Conservation (phyloP, 1,140 invertebrate species). For the Drosophila tristis region DNA sequence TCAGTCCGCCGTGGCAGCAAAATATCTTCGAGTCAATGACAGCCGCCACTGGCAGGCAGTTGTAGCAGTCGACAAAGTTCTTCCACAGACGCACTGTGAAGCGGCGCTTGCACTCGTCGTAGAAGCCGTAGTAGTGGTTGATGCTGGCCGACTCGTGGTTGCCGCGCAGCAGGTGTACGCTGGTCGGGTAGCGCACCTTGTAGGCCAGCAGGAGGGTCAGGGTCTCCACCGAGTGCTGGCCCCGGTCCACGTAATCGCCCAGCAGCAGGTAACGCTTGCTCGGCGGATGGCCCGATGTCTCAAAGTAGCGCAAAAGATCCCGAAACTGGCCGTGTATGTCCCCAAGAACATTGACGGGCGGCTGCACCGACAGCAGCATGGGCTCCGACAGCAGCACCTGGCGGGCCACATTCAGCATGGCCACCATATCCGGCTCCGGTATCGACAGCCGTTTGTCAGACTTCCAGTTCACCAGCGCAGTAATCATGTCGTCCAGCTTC, state of each 20-base stretch:
- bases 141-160: conserved; percentile 86
- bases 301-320: conserved; percentile 97
- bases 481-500: conserved; percentile 43
- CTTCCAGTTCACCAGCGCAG: conserved; percentile 36
- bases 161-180: conserved; percentile 92
- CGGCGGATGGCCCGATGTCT: conserved; percentile 99
- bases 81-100: conserved; percentile 99
- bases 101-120: conserved; percentile 97
- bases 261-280: conserved; percentile 99
- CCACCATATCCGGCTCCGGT: conserved; percentile 35
- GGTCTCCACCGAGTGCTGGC: conserved; percentile 93
- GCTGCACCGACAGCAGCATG: conserved; percentile 97
- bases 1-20: conserved; percentile 96
- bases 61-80: conserved; percentile 90
- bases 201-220: conserved; percentile 96
- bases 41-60: conserved; percentile 93
- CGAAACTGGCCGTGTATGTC: conserved; percentile 99
- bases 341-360: conserved; percentile 98
- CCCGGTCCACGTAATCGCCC: conserved; percentile 94
- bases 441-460: conserved; percentile 20
- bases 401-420: conserved; percentile 90
- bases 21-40: conserved; percentile 98
- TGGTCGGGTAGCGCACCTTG: conserved; percentile 95
- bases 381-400: conserved; percentile 99
- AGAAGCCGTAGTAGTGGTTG: conserved; percentile 96